A percentile compares a stretch with the other conserved stretches of the same genome.
phyloP scores from a whole-genome alignment of 2,113 vertebrate genomes.

The Bos javanicus region DNA sequence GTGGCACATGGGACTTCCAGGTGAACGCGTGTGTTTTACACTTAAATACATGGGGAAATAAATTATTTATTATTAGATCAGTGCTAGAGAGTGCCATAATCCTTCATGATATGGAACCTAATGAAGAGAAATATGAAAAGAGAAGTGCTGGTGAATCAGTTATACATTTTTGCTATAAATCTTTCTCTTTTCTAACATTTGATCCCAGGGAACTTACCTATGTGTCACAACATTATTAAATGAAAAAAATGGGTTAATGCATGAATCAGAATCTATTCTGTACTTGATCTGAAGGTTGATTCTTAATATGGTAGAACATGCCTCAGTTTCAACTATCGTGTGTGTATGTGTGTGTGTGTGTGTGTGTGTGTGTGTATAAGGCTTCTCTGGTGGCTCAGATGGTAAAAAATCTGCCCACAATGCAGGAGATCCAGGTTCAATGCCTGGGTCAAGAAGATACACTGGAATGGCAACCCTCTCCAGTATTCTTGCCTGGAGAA shows the following conservation, averaged over 20 bases:
- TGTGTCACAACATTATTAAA: background rate
- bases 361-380: background rate
- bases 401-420: background rate
- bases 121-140: background rate
- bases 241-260: background rate
- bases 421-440: background rate
- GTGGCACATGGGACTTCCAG: background rate
- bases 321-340: background rate
- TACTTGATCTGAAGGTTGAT: background rate
- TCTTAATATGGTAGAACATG: background rate
- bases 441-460: background rate
- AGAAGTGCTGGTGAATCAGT: background rate
- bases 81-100: background rate
- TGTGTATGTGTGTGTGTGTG: background rate
- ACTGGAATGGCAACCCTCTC: background rate
- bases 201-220: background rate
- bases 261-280: background rate
- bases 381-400: background rate
- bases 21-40: background rate
- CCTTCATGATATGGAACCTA: background rate
- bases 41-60: slow-evolving; percentile 1
- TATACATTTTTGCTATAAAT: background rate
- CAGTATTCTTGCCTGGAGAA: background rate
- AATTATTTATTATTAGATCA: background rate
- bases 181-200: background rate